phyloP scores from a whole-genome alignment of 2,888 invertebrate species.

The Pasiphila rectangulata region DNA sequence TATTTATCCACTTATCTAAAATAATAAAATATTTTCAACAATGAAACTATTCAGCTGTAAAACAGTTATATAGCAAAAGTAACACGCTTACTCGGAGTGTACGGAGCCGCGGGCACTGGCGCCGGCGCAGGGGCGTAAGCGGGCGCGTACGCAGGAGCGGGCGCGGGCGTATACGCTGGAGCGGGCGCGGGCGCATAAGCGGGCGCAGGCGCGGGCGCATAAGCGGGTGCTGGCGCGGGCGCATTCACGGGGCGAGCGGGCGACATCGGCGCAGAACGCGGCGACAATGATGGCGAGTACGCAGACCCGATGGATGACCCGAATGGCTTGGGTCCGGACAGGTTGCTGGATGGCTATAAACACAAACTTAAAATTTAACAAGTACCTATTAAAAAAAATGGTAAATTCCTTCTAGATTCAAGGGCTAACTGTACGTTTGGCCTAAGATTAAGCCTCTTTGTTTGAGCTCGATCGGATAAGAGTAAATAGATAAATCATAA shows the following conservation, averaged over 20 bases:
- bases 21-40: too few relatives aligned
- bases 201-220: conserved; percentile 32
- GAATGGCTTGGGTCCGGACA: conserved; percentile 83
- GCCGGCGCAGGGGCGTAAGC: conserved; percentile 24
- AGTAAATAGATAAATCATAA: too few relatives aligned
- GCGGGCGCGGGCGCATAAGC: conserved; percentile 39
- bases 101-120: conserved; percentile 44
- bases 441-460: too few relatives aligned
- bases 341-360: conserved; percentile 73
- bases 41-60: background rate
- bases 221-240: conserved; percentile 43
- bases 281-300: conserved; percentile 74
- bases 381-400: too few relatives aligned
- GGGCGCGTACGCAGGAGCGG: conserved; percentile 28
- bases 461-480: too few relatives aligned
- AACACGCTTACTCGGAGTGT: conserved; percentile 77
- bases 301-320: conserved; percentile 81
- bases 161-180: conserved; percentile 39
- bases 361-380: background rate
- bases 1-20: too few relatives aligned
- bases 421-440: too few relatives aligned
- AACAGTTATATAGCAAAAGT: conserved; percentile 66
- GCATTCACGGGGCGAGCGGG: conserved; percentile 65
- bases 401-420: too few relatives aligned
- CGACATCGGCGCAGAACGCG: conserved; percentile 75